phyloP scores from a whole-genome alignment of 2,888 invertebrate species.

The Phortica magna region DNA sequence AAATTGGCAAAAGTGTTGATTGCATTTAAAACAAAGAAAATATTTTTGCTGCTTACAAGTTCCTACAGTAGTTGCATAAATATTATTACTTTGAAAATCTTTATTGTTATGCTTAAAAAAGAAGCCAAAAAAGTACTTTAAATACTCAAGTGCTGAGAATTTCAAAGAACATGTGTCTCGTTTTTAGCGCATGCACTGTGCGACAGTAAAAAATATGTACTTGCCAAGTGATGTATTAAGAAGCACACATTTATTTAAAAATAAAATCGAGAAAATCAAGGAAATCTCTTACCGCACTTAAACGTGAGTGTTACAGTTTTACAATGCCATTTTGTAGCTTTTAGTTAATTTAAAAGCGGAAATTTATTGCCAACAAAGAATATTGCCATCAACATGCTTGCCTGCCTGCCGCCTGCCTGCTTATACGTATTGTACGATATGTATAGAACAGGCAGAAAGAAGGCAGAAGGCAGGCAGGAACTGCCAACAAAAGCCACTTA shows the following conservation, averaged over 20 bases:
- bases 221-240: background rate
- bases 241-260: background rate
- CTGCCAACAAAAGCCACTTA: constrained; percentile 5
- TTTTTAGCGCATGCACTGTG: background rate
- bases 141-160: too few relatives aligned
- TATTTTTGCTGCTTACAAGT: too few relatives aligned
- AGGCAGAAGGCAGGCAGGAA: background rate
- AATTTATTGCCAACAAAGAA: constrained; percentile 59
- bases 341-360: constrained; percentile 70
- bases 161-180: background rate
- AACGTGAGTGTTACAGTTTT: constrained; percentile 6
- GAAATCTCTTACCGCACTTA: constrained; percentile 16
- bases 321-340: constrained; percentile 63
- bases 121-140: too few relatives aligned
- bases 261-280: too few relatives aligned
- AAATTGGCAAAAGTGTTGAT: too few relatives aligned
- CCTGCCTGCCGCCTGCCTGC: too few relatives aligned
- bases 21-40: too few relatives aligned
- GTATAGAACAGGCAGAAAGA: too few relatives aligned
- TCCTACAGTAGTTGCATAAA: too few relatives aligned
- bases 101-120: too few relatives aligned
- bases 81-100: too few relatives aligned
- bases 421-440: too few relatives aligned
- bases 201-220: background rate
- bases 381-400: background rate